phyloP scores from a whole-genome alignment of 2,113 vertebrate species.

The Lutjanus erythropterus region DNA sequence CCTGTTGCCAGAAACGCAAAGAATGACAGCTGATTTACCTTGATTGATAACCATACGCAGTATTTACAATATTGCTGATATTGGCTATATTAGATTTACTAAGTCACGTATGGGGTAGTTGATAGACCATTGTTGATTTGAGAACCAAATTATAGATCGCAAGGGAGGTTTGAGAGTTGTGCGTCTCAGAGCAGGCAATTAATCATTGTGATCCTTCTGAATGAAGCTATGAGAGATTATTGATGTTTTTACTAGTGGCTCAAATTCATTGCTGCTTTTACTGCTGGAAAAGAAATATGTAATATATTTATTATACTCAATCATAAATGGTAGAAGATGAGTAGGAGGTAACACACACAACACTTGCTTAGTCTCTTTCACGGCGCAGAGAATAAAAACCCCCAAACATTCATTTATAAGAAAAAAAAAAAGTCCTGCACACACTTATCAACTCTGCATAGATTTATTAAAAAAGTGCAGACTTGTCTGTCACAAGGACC shows the following conservation, averaged over 20 bases:
- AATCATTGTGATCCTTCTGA: conserved; percentile 13
- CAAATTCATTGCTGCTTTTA: background rate
- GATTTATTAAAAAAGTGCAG: too few species aligned
- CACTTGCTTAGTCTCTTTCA: too few species aligned
- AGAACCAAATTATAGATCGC: conserved; percentile 30
- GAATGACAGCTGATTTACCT: conserved; percentile 50
- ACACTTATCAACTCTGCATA: too few species aligned
- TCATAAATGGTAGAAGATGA: too few species aligned
- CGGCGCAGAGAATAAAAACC: too few species aligned
- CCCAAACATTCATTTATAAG: too few species aligned
- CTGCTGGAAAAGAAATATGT: background rate
- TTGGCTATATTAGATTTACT: conserved; percentile 34
- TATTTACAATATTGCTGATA: conserved; percentile 45
- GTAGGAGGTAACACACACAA: too few species aligned
- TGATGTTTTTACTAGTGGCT: conserved; percentile 6
- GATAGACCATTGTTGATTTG: conserved; percentile 23
- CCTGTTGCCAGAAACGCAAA: conserved; percentile 41
- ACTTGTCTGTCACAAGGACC: too few species aligned
- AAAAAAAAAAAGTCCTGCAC: too few species aligned
- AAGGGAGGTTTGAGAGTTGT: background rate
- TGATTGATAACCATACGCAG: conserved; percentile 50
- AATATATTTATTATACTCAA: too few species aligned
- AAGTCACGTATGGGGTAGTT: conserved; percentile 12
- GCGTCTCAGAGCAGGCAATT: conserved; percentile 20
- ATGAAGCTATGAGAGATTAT: background rate